Conservation (phyloP, 2,888 invertebrate species). For the Megastigmus dorsalis region DNA sequence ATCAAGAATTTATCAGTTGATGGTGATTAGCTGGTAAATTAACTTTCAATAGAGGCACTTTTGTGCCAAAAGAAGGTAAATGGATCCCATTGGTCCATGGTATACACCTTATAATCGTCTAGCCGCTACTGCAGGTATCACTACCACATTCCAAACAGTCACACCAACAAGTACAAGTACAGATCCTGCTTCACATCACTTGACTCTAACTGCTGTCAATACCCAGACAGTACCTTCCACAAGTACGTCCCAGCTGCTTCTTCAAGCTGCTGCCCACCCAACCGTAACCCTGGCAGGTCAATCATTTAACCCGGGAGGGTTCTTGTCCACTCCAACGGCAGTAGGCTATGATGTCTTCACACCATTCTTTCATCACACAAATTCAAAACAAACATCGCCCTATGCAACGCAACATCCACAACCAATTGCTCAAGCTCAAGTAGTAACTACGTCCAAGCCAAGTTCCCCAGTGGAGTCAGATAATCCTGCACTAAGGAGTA, state of each 20-base stretch:
- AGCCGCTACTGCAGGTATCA: slow-evolving; percentile 81
- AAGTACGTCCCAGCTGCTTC: slow-evolving; percentile 81
- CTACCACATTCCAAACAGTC: slow-evolving; percentile 78
- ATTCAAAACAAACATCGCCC: slow-evolving; percentile 84
- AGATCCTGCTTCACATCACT: slow-evolving; percentile 75
- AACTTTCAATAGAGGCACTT: slow-evolving; percentile 27
- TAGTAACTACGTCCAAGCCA: slow-evolving; percentile 67
- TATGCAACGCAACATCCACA: slow-evolving; percentile 85
- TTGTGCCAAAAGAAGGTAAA: slow-evolving; percentile 69
- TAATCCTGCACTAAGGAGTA: slow-evolving; percentile 78
- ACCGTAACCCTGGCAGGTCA: slow-evolving; percentile 79
- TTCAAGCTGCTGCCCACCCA: slow-evolving; percentile 81
- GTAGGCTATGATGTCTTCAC: slow-evolving; percentile 90
- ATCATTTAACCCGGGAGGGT: slow-evolving; percentile 83
- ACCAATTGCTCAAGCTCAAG: slow-evolving; percentile 77
- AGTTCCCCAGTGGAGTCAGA: slow-evolving; percentile 77
- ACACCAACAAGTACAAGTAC: slow-evolving; percentile 83
- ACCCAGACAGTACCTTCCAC: slow-evolving; percentile 76
- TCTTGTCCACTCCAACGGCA: slow-evolving; percentile 80
- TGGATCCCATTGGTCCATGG: slow-evolving; percentile 95
- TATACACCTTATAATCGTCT: slow-evolving; percentile 89
- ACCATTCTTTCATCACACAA: slow-evolving; percentile 86
- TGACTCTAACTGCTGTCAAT: slow-evolving; percentile 74
- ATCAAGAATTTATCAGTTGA: slow-evolving; percentile 51
- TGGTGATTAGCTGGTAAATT: slow-evolving; percentile 40